Base-by-base conservation (phyloP, 2,113 vertebrate genomes). In the Notothenia rossii region DNA sequence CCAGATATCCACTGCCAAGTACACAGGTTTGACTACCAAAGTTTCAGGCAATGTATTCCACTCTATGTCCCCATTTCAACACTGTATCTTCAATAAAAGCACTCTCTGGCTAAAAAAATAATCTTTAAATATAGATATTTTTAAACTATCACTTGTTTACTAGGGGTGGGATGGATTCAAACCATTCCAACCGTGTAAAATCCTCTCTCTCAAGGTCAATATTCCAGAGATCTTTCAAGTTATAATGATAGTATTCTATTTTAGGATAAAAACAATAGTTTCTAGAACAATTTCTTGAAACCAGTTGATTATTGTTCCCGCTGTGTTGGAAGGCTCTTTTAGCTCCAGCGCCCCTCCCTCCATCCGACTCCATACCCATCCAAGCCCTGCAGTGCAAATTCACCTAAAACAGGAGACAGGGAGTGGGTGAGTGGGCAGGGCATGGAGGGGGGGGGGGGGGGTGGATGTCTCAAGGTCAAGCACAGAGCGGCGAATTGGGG, bases 391-490 rank as follows among this genome's bases (percentile, higher is more conserved):
- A 43, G 48, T 18, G 63, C 49, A 15, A 7, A 72, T 71, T 79
- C 71, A 61, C 81, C 84, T 83, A 66, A 82, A 84, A 77, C 20
- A 68, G 25, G 51, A n/a, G 22, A 11, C 1, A 1, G 55, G 56
- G 59, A 43, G 67, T 45, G 12, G 67, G 59, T 7, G 72, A 51
- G 76, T 61, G 79, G 69, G 85, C 49, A 20, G 77, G 53, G 50
- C 65, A 46, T 6, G 45, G 22, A n/a, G 22, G 1, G 77, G 77
- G 80, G 63, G 59, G 66, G 36, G 36, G 29, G 29, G 29, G 49
- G 77, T n/a, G 82, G 62, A 65, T 62, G 86, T 91, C 84, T 94
- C 82, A 95, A 95, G 95, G 94, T 95, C 92, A 93, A 70, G 77
- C 54, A 79, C 83, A 74, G 84, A 89, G 89, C 33, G 72, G 81